Percentiles rank a stretch among this genome's conserved stretches.
Evolutionary conservation across 2,113 vertebrate species (phyloP).

Genomic region (Catharus bicknelli): DNA sequence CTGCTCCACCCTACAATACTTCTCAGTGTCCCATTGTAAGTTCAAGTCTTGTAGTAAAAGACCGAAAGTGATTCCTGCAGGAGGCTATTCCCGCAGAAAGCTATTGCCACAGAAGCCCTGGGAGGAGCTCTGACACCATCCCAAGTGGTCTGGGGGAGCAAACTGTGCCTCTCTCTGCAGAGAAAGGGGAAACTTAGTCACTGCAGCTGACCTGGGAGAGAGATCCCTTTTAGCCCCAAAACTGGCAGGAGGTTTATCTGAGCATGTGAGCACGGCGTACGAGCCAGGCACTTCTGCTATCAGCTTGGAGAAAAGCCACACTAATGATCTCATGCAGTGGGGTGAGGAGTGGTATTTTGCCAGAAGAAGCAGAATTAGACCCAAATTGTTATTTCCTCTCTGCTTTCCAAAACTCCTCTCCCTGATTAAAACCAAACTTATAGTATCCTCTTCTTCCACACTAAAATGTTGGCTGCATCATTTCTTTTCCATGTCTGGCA

Average conservation of each 20-base stretch:
- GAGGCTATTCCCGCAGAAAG: background rate
- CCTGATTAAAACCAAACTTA: slow-evolving; percentile 33
- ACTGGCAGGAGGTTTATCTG: background rate
- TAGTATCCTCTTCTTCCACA: background rate
- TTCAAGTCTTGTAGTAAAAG: background rate
- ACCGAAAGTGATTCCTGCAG: background rate
- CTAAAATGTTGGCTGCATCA: background rate
- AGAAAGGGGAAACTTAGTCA: background rate
- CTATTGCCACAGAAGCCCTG: background rate
- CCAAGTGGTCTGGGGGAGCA: background rate
- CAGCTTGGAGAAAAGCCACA: slow-evolving; percentile 34
- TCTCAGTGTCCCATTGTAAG: background rate
- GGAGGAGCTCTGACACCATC: background rate
- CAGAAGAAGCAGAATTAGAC: slow-evolving; percentile 29
- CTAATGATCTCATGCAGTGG: background rate
- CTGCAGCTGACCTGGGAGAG: background rate
- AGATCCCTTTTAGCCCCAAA: background rate
- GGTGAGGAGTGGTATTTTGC: background rate
- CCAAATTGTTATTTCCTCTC: slow-evolving; percentile 37
- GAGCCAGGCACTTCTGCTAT: slow-evolving; percentile 27
- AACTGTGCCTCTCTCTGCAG: background rate
- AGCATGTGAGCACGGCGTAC: background rate
- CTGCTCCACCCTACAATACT: rapidly evolving
- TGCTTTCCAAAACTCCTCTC: background rate
- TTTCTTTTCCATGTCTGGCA: slow-evolving; percentile 29